These are phyloP conservation scores for Perognathus longimembris DNA, from an alignment of 2,113 vertebrate genomes.

Conservation along the genomic window DNA sequence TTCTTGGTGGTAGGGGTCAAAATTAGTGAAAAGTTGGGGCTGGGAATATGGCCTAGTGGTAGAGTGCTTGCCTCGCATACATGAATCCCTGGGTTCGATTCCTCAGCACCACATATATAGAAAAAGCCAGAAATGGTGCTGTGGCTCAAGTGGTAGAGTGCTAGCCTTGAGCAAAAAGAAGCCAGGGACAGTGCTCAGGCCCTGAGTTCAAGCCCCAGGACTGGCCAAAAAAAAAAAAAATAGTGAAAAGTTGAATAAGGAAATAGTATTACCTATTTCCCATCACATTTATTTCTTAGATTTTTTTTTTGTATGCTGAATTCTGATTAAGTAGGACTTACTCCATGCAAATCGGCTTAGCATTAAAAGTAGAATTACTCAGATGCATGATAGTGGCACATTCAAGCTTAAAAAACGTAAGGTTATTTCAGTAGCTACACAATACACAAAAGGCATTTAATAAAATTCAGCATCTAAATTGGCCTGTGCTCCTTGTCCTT, in stretches of 20 bases:
- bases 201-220: no score
- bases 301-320: constrained; percentile 16
- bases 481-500: background rate
- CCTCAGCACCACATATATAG: no score
- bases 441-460: constrained; percentile 37
- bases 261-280: background rate
- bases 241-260: background rate
- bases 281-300: background rate
- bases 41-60: no score
- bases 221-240: no score
- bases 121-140: no score
- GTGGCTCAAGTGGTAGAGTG: no score
- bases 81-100: no score
- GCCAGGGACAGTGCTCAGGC: no score
- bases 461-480: constrained; percentile 19
- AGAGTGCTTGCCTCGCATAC: no score
- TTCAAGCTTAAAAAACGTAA: constrained; percentile 46
- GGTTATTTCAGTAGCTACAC: background rate
- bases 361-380: background rate
- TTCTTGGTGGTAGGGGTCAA: no score
- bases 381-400: background rate
- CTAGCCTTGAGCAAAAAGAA: no score
- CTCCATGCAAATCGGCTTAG: constrained; percentile 3
- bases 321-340: background rate
- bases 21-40: background rate